Percentiles rank a stretch among this genome's conserved stretches.
Evolutionary conservation across 2,888 invertebrate genomes (phyloP).

Genomic region (Cataglyphis rosenhaueri): DNA sequence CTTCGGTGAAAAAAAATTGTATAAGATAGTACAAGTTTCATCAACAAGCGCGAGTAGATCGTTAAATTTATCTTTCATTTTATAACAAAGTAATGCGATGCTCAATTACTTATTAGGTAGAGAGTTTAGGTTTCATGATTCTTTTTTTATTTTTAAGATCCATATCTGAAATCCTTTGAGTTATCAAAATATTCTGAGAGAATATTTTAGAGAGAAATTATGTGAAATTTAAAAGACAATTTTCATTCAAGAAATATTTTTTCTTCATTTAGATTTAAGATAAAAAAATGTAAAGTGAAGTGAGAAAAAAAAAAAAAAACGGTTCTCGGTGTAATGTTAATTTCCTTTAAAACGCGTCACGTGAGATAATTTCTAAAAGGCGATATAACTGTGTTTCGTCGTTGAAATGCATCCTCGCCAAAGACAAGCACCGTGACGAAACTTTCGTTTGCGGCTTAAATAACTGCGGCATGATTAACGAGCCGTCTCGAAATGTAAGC

Average conservation of each 20-base stretch:
- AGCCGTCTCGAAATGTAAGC: constrained; percentile 16
- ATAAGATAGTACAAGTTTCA: constrained; percentile 26
- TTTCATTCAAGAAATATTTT: background rate
- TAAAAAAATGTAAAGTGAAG: background rate
- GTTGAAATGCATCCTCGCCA: background rate
- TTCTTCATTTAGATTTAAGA: background rate
- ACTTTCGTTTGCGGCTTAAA: constrained; percentile 36
- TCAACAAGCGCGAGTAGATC: constrained; percentile 16
- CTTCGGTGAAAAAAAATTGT: background rate
- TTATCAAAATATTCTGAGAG: background rate
- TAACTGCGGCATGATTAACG: constrained; percentile 47
- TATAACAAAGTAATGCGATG: background rate
- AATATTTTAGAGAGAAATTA: background rate
- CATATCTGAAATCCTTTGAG: background rate
- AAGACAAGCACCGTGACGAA: constrained; percentile 24
- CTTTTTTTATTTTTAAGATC: background rate
- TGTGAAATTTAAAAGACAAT: background rate
- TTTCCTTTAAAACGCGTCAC: constrained; percentile 1
- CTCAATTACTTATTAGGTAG: background rate
- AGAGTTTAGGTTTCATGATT: background rate
- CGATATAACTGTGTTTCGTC: constrained; percentile 4
- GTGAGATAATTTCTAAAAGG: constrained; percentile 10
- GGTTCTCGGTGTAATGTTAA: background rate
- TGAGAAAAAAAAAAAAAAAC: background rate
- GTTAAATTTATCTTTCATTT: constrained; percentile 7